Evolutionary conservation across 2,888 invertebrate genomes (phyloP).

Genomic region (Listrodromus nycthemerus): DNA sequence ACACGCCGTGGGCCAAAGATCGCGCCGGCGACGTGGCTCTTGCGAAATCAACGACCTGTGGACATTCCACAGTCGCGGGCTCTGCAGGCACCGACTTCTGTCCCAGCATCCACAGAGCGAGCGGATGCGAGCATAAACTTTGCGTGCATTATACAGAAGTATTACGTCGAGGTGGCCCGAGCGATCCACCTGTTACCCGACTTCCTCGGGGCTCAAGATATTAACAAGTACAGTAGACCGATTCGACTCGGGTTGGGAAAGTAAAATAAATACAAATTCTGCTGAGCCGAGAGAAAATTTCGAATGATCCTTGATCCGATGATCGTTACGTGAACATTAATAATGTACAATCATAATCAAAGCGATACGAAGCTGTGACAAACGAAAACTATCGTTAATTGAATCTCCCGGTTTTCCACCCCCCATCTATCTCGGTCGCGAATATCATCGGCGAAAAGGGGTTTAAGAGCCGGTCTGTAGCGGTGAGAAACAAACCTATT

Average conservation of each 20-base stretch:
- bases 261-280: not conserved
- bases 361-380: conserved; percentile 35
- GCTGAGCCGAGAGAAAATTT: not conserved
- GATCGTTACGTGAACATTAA: not conserved
- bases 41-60: conserved; percentile 79
- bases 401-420: conserved; percentile 67
- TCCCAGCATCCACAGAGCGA: not conserved
- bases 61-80: conserved; percentile 74
- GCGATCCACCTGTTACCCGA: conserved; percentile 76
- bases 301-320: not conserved
- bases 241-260: not conserved
- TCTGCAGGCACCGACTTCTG: conserved; percentile 43
- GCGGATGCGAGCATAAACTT: not conserved
- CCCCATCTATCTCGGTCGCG: conserved; percentile 72
- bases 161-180: not conserved
- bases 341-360: conserved; percentile 43
- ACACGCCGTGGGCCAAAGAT: conserved; percentile 78
- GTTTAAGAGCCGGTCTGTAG: conserved; percentile 62
- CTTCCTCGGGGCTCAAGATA: conserved; percentile 55
- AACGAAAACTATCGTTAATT: conserved; percentile 62
- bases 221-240: not conserved
- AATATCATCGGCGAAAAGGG: conserved; percentile 65
- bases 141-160: conserved; percentile 4
- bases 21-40: conserved; percentile 69
- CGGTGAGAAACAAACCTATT: conserved; percentile 72